phyloP scores from a whole-genome alignment of 2,797 vertebrate species.

The Takifugu rubripes region DNA sequence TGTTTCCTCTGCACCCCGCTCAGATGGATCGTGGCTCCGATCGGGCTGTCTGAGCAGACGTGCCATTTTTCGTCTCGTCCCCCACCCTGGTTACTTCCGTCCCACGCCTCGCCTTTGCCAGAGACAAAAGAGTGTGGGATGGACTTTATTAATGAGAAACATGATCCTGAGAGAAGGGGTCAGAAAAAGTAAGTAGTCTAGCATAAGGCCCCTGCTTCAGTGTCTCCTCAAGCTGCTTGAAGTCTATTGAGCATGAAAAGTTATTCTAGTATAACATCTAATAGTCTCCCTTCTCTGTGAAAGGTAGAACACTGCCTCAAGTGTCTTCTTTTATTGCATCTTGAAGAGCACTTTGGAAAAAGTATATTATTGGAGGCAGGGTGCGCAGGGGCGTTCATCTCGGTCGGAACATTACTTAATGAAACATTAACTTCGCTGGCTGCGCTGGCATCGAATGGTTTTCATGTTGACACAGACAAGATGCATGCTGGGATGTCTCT shows the following conservation, averaged over 20 bases:
- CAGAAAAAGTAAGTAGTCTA: conserved; percentile 70
- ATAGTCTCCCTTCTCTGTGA: conserved; percentile 70
- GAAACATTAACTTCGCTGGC: conserved; percentile 39
- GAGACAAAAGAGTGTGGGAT: conserved; percentile 51
- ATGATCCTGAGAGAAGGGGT: conserved; percentile 61
- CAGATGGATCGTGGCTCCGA: conserved; percentile 34
- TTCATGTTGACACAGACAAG: conserved; percentile 46
- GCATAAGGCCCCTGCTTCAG: conserved; percentile 61
- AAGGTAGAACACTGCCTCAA: conserved; percentile 64
- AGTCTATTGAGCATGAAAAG: conserved; percentile 80
- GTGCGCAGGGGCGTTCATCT: conserved; percentile 31
- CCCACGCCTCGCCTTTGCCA: conserved; percentile 31
- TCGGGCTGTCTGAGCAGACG: conserved; percentile 25
- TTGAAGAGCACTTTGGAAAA: conserved; percentile 68
- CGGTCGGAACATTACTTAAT: conserved; percentile 57
- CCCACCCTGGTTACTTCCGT: conserved; percentile 25
- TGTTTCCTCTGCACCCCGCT: conserved; percentile 38
- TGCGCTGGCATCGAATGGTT: conserved; percentile 50
- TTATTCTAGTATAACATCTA: conserved; percentile 80
- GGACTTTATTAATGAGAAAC: conserved; percentile 63
- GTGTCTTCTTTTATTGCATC: conserved; percentile 73
- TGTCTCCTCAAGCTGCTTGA: conserved; percentile 70
- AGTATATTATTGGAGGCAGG: conserved; percentile 62
- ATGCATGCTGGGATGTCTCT: conserved; percentile 42
- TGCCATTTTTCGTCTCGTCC: conserved; percentile 24